phyloP scores from a whole-genome alignment of 2,888 invertebrate genomes.

The Chironomus tentans region DNA sequence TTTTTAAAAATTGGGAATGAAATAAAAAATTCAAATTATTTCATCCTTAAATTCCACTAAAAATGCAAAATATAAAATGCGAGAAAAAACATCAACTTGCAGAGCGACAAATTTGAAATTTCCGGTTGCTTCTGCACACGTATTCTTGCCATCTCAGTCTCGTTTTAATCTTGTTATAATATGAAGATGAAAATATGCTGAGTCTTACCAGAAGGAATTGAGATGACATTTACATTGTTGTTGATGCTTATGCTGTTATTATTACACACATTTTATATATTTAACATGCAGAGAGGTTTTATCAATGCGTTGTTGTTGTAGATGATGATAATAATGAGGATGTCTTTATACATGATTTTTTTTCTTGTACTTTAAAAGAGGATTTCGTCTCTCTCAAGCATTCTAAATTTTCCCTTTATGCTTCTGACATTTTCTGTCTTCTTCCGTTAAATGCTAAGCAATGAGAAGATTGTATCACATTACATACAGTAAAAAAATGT shows the following conservation, averaged over 20 bases:
- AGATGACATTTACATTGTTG: background rate
- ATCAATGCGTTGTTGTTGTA: background rate
- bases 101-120: background rate
- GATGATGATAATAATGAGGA: background rate
- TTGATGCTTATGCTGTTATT: background rate
- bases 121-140: background rate
- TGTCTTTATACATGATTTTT: background rate
- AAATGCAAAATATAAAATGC: no score
- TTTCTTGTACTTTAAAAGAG: no score
- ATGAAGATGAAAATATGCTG: background rate
- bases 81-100: background rate
- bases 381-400: no score
- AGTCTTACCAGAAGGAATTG: background rate
- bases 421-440: no score
- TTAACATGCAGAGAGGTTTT: background rate
- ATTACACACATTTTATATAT: background rate
- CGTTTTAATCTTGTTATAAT: background rate
- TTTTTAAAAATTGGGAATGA: no score
- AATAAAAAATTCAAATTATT: no score
- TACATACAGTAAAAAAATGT: no score
- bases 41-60: no score
- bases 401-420: no score
- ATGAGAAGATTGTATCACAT: no score
- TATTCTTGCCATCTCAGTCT: background rate
- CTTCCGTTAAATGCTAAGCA: no score